Evolutionary conservation across 64 coral and sea anemone species (phyloP), one percentile per base, ranked within the genome.

Genomic region (Cladopsammia gracilis): DNA sequence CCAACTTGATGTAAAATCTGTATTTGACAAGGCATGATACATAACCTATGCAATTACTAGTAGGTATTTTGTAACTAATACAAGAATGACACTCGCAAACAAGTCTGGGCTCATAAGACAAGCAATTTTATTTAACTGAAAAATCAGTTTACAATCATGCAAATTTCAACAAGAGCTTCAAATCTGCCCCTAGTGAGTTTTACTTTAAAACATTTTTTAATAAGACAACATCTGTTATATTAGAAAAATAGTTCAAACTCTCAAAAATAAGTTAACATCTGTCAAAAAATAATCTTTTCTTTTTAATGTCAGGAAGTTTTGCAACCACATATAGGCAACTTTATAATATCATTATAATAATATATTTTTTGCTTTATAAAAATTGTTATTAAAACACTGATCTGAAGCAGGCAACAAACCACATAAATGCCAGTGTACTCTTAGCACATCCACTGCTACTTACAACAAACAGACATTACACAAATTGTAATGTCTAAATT

Each of bases 91-190:
- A 78, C 54, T 43, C 25, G 23, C 53, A 82, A 45, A 82, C 78
- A 82, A 16, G 20, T 10, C 42, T 83, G 43, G 45, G 20, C 19
- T 64, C 79, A 83, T 10, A 10, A 49, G 67, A 50, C 80, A 20
- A 84, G 62, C 61, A 66, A 84, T 50, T 84, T 84, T 84, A 84
- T 84, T 84, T 25, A 20, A 64, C 16, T 34, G 25, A 54, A 9
- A 49, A 68, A 10, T 64, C 10, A 49, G 62, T 4, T 84, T 84
- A 84, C 80, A 84, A 50, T 5, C 61, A 50, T 51, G 62, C 80
- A 68, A 18, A 67, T 84, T 80, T 26, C 26, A 61, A 22, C 48
- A 65, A 16, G 24, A 25, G n/a, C 14, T 25, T 77, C 12, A 83
- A 65, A n/a, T 83, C 43, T 14, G 44, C 25, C 60, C 44, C 65